Evolutionary conservation across 2,797 vertebrate genomes (phyloP).

Genomic region (Vespertilio murinus): DNA sequence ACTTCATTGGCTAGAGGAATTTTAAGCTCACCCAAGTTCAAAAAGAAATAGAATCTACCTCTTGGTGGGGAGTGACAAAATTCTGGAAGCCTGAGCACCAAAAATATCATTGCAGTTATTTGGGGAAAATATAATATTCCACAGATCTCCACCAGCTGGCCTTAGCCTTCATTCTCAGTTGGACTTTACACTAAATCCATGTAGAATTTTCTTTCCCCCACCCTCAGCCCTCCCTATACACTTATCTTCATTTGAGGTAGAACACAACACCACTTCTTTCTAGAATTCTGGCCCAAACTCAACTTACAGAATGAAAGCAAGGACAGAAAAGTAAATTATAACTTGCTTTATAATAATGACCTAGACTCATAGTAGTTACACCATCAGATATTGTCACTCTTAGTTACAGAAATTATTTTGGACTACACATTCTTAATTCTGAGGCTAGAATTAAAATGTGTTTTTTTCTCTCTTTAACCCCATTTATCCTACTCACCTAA

Average conservation of each 20-base stretch:
- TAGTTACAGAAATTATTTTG: background rate
- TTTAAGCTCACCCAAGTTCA: background rate
- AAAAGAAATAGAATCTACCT: background rate
- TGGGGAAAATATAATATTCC: background rate
- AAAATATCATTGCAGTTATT: background rate
- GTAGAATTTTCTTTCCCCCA: background rate
- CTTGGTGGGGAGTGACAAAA: background rate
- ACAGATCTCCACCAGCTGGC: background rate
- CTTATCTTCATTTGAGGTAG: background rate
- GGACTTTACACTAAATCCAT: background rate
- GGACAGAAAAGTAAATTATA: background rate
- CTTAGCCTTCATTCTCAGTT: background rate
- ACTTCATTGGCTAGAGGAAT: background rate
- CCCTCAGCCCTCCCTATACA: background rate
- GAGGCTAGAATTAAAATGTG: background rate
- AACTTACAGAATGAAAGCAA: background rate
- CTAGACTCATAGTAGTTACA: background rate
- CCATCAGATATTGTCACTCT: background rate
- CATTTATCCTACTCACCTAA: background rate
- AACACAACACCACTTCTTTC: background rate
- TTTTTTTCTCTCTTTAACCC: background rate
- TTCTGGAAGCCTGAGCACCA: background rate
- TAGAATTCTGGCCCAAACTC: background rate
- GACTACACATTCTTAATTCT: background rate
- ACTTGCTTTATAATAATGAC: background rate